A percentile compares a stretch with the other conserved stretches of the same genome.
Conservation (phyloP, 2,113 vertebrate genomes). For the Bombycilla garrulus region DNA sequence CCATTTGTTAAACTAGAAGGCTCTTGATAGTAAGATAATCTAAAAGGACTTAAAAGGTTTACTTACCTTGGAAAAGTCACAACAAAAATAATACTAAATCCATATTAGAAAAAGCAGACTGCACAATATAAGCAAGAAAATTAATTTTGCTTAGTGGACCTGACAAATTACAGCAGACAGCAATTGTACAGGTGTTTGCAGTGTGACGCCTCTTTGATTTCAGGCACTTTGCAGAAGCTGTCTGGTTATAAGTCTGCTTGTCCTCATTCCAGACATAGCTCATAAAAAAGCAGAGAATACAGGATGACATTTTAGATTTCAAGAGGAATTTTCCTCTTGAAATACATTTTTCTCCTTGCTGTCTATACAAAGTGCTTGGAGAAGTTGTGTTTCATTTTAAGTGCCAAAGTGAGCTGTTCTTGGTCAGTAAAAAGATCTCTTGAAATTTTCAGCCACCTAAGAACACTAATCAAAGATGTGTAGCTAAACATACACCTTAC, state of each 20-base stretch:
- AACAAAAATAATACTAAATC: constrained; percentile 19
- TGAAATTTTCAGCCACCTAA: background rate
- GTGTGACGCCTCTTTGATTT: constrained; percentile 19
- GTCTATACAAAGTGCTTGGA: background rate
- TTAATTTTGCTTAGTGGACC: constrained; percentile 8
- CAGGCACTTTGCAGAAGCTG: constrained; percentile 13
- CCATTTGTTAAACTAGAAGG: background rate
- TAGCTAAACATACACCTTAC: background rate
- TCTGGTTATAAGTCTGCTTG: constrained; percentile 8
- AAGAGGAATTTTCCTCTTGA: background rate
- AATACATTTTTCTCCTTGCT: background rate
- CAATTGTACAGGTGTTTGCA: constrained; percentile 10
- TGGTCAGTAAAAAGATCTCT: background rate
- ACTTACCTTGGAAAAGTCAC: background rate
- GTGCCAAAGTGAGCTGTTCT: background rate
- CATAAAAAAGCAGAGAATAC: background rate
- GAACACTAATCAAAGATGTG: background rate
- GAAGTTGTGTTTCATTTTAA: background rate
- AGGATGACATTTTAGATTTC: background rate
- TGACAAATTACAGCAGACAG: constrained; percentile 7
- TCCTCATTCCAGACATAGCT: constrained; percentile 7
- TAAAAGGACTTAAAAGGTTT: background rate
- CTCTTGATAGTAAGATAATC: background rate
- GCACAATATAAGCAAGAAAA: background rate
- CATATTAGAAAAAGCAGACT: background rate